phyloP scores from a whole-genome alignment of 2,888 invertebrate species.

The Cotesia congregata region DNA sequence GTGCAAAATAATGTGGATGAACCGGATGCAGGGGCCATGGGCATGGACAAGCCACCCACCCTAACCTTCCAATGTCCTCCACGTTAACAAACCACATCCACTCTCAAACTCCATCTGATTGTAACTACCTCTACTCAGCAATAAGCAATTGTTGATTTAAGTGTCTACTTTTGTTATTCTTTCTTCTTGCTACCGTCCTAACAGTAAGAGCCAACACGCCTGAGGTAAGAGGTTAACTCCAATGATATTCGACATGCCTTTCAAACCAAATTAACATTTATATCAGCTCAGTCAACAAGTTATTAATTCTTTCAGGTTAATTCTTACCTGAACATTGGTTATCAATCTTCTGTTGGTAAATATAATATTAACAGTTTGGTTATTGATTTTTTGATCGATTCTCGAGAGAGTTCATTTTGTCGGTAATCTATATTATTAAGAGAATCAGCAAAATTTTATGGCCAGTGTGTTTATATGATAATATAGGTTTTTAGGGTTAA shows the following conservation, averaged over 20 bases:
- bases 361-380: too few relatives aligned
- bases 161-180: background rate
- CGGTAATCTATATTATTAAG: too few relatives aligned
- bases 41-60: slow-evolving; percentile 60
- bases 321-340: too few relatives aligned
- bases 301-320: too few relatives aligned
- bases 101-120: slow-evolving; percentile 36
- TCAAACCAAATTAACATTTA: background rate
- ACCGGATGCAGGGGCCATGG: slow-evolving; percentile 65
- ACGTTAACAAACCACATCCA: slow-evolving; percentile 6
- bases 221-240: slow-evolving; percentile 37
- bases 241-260: slow-evolving; percentile 35
- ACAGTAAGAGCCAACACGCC: slow-evolving; percentile 35
- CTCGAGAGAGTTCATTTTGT: too few relatives aligned
- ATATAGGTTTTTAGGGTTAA: too few relatives aligned
- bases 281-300: too few relatives aligned
- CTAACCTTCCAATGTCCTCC: slow-evolving; percentile 28
- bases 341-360: too few relatives aligned
- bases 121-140: background rate
- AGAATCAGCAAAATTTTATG: too few relatives aligned
- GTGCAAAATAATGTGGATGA: slow-evolving; percentile 62
- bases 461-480: too few relatives aligned
- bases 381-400: too few relatives aligned
- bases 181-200: background rate
- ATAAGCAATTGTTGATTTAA: background rate